Evolutionary conservation across 1,140 invertebrate species (phyloP).

Genomic region (Oedothorax gibbosus): DNA sequence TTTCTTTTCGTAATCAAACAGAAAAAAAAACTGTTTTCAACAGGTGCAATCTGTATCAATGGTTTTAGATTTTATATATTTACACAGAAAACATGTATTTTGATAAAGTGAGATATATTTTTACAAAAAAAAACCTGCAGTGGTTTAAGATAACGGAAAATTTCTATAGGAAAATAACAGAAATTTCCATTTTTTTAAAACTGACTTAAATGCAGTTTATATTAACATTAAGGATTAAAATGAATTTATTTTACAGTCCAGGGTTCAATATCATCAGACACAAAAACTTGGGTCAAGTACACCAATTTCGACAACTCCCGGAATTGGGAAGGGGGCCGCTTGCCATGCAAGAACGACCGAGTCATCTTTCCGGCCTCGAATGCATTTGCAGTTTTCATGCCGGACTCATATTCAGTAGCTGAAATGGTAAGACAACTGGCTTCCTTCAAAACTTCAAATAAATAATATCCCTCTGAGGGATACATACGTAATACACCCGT

Average conservation of each 20-base stretch:
- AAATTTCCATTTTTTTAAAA: too few relatives aligned
- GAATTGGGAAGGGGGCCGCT: constrained; percentile 3
- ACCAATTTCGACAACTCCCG: constrained; percentile 28
- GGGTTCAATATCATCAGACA: background rate
- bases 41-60: too few relatives aligned
- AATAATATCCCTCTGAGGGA: background rate
- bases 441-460: background rate
- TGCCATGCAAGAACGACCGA: constrained; percentile 23
- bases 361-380: constrained; percentile 31
- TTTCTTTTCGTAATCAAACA: too few relatives aligned
- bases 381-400: constrained; percentile 4
- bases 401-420: background rate
- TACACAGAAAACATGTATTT: too few relatives aligned
- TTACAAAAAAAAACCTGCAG: too few relatives aligned
- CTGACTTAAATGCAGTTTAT: too few relatives aligned
- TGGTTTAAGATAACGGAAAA: too few relatives aligned
- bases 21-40: too few relatives aligned
- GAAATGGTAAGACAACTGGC: constrained; percentile 17
- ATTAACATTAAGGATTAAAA: too few relatives aligned
- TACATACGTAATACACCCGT: background rate
- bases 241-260: background rate
- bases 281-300: constrained; percentile 16
- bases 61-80: too few relatives aligned
- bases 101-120: too few relatives aligned
- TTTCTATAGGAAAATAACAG: too few relatives aligned